Percentiles rank a stretch among this genome's conserved stretches.
phyloP scores from a whole-genome alignment of 2,888 invertebrate genomes.

The Drosophila hawaiiensis region DNA sequence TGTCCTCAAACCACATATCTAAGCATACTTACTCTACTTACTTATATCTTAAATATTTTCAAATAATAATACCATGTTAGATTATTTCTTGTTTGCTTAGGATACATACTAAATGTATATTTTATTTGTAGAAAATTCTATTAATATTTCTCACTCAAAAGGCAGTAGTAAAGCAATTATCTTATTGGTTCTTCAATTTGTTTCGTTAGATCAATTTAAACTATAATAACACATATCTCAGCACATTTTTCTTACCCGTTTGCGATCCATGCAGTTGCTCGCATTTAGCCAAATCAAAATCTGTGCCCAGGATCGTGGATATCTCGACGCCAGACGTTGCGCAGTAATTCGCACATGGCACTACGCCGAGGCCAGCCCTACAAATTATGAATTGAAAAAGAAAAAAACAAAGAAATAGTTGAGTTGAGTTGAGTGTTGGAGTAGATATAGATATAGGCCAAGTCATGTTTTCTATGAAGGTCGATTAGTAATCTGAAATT shows the following conservation, averaged over 20 bases:
- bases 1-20: not conserved
- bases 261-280: slow-evolving; percentile 87
- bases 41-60: not conserved
- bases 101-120: not conserved
- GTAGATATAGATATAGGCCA: slow-evolving; percentile 25
- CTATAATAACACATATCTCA: not conserved
- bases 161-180: not conserved
- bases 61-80: no score
- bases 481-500: slow-evolving; percentile 22
- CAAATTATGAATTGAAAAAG: slow-evolving; percentile 29
- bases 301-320: slow-evolving; percentile 52
- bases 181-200: not conserved
- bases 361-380: slow-evolving; percentile 84
- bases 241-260: slow-evolving; percentile 85
- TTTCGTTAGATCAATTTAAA: no score
- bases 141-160: not conserved
- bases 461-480: slow-evolving; percentile 9
- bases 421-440: slow-evolving; percentile 8
- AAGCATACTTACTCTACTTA: not conserved
- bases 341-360: slow-evolving; percentile 77
- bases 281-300: slow-evolving; percentile 85
- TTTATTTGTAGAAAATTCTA: not conserved
- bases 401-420: not conserved
- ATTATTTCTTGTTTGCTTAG: not conserved
- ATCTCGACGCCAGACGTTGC: slow-evolving; percentile 51